A percentile compares a stretch with the other conserved stretches of the same genome.
Conservation (phyloP, 2,888 invertebrate species). For the Sinotaia quadrata region DNA sequence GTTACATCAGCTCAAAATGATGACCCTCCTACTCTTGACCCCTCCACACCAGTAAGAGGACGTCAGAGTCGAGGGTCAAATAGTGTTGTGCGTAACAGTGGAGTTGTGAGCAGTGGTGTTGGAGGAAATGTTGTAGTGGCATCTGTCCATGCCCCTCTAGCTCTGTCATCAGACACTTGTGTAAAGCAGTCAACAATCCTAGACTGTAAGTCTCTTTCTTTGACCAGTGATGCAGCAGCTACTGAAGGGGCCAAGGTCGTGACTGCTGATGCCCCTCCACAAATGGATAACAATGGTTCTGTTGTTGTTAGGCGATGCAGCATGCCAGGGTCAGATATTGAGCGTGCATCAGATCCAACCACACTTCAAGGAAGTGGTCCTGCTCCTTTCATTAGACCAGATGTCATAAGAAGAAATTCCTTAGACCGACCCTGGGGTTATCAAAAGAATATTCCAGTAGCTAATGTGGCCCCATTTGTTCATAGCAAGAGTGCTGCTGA, state of each 20-base stretch:
- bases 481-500: constrained; percentile 33
- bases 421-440: constrained; percentile 38
- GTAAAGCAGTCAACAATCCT: not conserved
- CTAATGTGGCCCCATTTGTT: constrained; percentile 60
- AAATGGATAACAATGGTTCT: constrained; percentile 26
- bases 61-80: not conserved
- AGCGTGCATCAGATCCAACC: constrained; percentile 6
- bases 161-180: not conserved
- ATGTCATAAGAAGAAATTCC: constrained; percentile 35
- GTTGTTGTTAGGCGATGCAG: constrained; percentile 30
- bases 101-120: not conserved
- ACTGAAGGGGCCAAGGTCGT: not conserved
- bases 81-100: not conserved
- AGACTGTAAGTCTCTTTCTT: not conserved
- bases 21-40: constrained; percentile 60
- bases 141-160: too few species aligned
- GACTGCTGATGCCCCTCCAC: not conserved
- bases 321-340: constrained; percentile 19
- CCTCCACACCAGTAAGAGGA: constrained; percentile 23
- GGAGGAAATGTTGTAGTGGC: not conserved
- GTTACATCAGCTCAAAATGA: constrained; percentile 40
- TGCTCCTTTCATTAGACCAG: constrained; percentile 23
- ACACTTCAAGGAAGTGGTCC: constrained; percentile 18
- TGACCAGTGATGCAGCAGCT: not conserved
- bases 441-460: constrained; percentile 59